Evolutionary conservation across 2,888 invertebrate genomes (phyloP).

Genomic region (Pycnomerus fuliginosus): DNA sequence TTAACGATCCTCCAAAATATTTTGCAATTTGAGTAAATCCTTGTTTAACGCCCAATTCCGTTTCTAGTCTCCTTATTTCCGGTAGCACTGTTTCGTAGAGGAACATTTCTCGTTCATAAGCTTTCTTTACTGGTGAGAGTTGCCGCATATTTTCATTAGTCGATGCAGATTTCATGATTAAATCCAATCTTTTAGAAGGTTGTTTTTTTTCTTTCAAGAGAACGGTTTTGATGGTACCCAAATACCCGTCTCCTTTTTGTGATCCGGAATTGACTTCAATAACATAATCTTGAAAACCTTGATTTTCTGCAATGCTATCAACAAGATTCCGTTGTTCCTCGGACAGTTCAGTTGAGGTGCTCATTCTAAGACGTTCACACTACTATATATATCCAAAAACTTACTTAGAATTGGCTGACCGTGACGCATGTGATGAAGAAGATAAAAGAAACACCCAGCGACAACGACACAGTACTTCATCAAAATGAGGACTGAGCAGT

Average conservation of each 20-base stretch:
- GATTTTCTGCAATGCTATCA: no score
- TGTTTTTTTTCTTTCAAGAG: conserved; percentile 15
- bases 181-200: conserved; percentile 20
- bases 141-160: conserved; percentile 14
- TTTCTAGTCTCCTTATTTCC: conserved; percentile 8
- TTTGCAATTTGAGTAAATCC: conserved; percentile 12
- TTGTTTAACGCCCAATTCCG: not conserved
- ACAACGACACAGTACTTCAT: no score
- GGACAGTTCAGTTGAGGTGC: no score
- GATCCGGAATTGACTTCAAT: conserved; percentile 14
- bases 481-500: no score
- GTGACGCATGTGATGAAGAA: no score
- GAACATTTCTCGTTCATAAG: conserved; percentile 22
- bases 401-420: no score
- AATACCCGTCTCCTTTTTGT: conserved; percentile 27
- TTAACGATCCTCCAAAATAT: conserved; percentile 10
- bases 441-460: no score
- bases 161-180: conserved; percentile 35
- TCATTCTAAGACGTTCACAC: no score
- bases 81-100: conserved; percentile 23
- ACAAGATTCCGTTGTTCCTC: no score
- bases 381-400: no score
- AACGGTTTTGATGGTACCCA: conserved; percentile 24
- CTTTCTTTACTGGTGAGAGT: conserved; percentile 8
- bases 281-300: conserved; percentile 16